These are phyloP conservation scores for Hedya salicella DNA, from an alignment of 2,888 invertebrate species.

Conservation along the genomic window DNA sequence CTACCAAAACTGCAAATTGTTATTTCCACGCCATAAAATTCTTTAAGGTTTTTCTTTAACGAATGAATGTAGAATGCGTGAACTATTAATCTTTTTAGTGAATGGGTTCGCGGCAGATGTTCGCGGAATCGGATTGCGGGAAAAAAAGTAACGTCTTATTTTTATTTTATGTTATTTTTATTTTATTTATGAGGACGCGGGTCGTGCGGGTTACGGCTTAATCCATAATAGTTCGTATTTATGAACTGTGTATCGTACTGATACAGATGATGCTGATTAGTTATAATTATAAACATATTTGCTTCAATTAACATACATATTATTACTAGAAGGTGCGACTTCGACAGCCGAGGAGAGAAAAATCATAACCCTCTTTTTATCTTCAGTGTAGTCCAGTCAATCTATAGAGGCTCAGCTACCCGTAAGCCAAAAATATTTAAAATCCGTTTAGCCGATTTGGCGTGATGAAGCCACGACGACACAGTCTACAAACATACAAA, in stretches of 20 bases:
- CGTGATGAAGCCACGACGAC: too few species aligned
- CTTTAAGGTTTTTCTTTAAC: conserved; percentile 67
- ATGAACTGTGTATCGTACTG: too few species aligned
- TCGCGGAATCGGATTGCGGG: conserved; percentile 50
- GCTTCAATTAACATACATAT: too few species aligned
- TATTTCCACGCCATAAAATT: conserved; percentile 81
- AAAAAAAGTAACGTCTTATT: conserved; percentile 60
- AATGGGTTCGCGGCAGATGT: conserved; percentile 62
- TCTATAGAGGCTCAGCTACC: too few species aligned
- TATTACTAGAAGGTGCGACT: too few species aligned
- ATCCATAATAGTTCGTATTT: background rate
- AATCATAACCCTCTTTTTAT: too few species aligned
- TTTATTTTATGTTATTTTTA: conserved; percentile 49
- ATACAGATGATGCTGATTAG: background rate
- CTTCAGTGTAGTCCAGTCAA: too few species aligned
- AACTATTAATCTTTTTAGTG: conserved; percentile 78
- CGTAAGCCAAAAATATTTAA: too few species aligned
- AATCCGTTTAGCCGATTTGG: too few species aligned
- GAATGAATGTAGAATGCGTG: conserved; percentile 55
- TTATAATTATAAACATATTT: too few species aligned
- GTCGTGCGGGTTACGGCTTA: conserved; percentile 43
- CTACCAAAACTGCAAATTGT: conserved; percentile 80
- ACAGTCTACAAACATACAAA: too few species aligned
- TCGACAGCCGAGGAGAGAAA: too few species aligned
- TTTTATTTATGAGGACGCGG: conserved; percentile 44